Evolutionary conservation across 1,140 invertebrate genomes (phyloP), one percentile per base, ranked within the genome.

Genomic region (Drosophila triauraria): DNA sequence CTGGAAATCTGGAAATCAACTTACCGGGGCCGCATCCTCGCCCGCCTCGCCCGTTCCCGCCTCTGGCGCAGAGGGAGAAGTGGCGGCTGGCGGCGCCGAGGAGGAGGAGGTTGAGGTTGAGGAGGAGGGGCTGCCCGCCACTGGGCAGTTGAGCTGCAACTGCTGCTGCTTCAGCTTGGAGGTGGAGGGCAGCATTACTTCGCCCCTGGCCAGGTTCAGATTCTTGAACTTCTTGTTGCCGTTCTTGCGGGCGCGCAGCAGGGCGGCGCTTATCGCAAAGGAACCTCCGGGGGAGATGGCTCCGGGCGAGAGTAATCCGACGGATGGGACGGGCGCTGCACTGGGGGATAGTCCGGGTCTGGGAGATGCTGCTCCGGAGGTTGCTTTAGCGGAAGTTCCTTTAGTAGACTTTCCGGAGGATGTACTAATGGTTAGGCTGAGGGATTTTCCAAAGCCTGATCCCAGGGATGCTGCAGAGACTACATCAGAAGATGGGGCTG

Each of bases 141-240:
- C 69, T 61, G 79, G 78, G 72, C 82, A 67, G 80, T 86, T 82
- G 67, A 80, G 85, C 70, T 81, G 76, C 82, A 83, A 80, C 80
- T 84, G 79, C 77, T 85, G 85, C 63, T 84, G 82, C 50, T 90
- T 92, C 58, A 92, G 82, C 80, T 90, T 92, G 27, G 87, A 90
- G 38, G 91, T 92, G 35, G 91, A 92, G 53, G 91, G 91, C 77
- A 91, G 70, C 91, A 92, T 92, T 46, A 92, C 82, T 69, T 92
- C 91, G 57, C 75, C 81, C 75, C 91, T 77, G 67, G 84, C 76
- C 80, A 92, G 75, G 81, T 92, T 92, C 60, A 92, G 83, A 79
- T 92, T 92, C 85, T 92, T 91, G 59, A 92, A 92, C 78, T 92
- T 92, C 68, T 91, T 92, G 81, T 90, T 86, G 61, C 80, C 71